These are phyloP conservation scores for Blastobasis adustella DNA, from an alignment of 2,888 invertebrate genomes.

Conservation along the genomic window DNA sequence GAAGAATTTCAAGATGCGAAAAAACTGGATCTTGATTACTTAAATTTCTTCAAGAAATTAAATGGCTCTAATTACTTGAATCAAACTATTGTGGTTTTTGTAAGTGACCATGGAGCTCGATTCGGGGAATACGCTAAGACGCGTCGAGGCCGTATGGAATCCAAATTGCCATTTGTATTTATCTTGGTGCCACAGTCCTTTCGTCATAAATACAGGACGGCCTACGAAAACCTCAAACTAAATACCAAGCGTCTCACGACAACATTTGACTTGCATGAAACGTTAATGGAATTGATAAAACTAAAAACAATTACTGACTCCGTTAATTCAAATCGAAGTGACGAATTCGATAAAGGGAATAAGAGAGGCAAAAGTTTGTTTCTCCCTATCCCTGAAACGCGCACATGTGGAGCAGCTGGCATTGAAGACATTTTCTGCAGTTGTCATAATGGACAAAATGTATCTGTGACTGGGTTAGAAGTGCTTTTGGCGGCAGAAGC, in stretches of 20 bases:
- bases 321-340: constrained; percentile 24
- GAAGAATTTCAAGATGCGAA: constrained; percentile 83
- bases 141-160: constrained; percentile 79
- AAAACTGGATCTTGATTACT: constrained; percentile 78
- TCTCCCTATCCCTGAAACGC: constrained; percentile 75
- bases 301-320: constrained; percentile 33
- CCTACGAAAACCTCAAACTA: constrained; percentile 74
- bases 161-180: constrained; percentile 69
- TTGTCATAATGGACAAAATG: constrained; percentile 74
- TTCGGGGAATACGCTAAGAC: constrained; percentile 84
- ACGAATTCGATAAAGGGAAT: too few species aligned
- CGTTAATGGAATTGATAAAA: constrained; percentile 29
- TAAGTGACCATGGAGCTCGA: constrained; percentile 80
- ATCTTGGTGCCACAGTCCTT: constrained; percentile 82
- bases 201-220: constrained; percentile 68
- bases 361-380: constrained; percentile 77
- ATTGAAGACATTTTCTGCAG: constrained; percentile 88
- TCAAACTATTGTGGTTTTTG: constrained; percentile 58
- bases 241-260: constrained; percentile 81
- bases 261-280: constrained; percentile 85
- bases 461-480: neutral
- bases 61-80: constrained; percentile 69
- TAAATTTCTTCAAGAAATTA: constrained; percentile 67
- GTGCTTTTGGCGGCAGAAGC: neutral
- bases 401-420: constrained; percentile 83